Conservation (phyloP, 2,888 invertebrate genomes). For the Chaitophorus viminalis region DNA sequence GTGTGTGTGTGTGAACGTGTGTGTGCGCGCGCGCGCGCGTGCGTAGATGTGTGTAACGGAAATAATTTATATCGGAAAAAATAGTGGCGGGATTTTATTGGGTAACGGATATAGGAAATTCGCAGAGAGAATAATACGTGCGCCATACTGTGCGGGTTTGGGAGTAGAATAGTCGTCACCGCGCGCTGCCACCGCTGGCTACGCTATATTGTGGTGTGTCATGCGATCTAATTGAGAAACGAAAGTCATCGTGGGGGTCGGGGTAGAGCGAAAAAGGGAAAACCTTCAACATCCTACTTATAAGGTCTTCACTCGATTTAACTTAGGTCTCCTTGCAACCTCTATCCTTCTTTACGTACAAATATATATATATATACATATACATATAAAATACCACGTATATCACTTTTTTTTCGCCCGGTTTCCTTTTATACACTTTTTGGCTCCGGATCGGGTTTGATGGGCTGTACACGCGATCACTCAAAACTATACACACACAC, state of each 20-base stretch:
- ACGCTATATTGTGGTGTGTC: neutral
- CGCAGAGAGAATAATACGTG: constrained; percentile 18
- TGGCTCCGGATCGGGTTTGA: neutral
- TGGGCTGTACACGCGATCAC: constrained; percentile 5
- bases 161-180: too few relatives aligned
- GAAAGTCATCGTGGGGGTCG: constrained; percentile 2
- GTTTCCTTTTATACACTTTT: constrained; percentile 31
- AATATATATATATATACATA: neutral
- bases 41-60: neutral
- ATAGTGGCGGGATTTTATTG: neutral
- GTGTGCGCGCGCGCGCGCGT: too few relatives aligned
- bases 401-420: neutral
- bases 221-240: constrained; percentile 23
- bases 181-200: too few relatives aligned
- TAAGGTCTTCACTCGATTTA: constrained; percentile 48
- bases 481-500: constrained; percentile 22
- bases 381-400: neutral
- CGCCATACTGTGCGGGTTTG: neutral
- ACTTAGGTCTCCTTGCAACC: neutral
- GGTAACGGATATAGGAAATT: neutral
- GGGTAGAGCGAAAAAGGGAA: neutral
- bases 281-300: constrained; percentile 11
- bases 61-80: neutral
- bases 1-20: too few relatives aligned
- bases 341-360: neutral